Base-by-base conservation (phyloP, 2,113 vertebrate genomes). In the human region DNA sequence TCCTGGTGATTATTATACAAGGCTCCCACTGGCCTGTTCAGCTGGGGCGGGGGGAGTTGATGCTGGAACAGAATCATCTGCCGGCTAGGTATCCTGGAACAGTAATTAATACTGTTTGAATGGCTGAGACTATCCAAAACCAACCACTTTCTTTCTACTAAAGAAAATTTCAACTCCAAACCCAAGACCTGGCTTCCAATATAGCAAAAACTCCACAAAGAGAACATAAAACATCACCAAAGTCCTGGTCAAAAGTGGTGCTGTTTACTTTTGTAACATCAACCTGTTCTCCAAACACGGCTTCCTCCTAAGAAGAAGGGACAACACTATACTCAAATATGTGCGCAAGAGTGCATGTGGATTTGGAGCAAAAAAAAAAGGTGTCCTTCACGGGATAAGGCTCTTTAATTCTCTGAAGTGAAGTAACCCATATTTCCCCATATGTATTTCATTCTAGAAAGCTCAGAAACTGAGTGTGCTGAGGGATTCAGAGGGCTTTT, bases 91-190 rank as follows among this genome's bases (percentile, higher is more conserved):
- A 43, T 23, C 50, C 89, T 45, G 22, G 50, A 61, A 89, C 9
- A 17, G 32, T 68, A 48, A 45, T 52, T 40, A n/a, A 68, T 18
- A 72, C 6, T 32, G 68, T 83, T 16, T 81, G 45, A 78, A 59
- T 0, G 3, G 75, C 43, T 45, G 92, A 89, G 61, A 45, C 1
- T 30, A n/a, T 22, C 68, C 80, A 86, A 72, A 45, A 64, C 43
- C 13, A 68, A 70, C 23, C n/a, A 40, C 43, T 79, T 91, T 95
- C 35, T 66, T 72, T 78, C 8, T 32, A 40, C 18, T 68, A 73
- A 79, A 95, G 45, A 94, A 83, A 64, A 90, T 57, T 68, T 84
- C 57, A 45, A n/a, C 48, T 75, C 50, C 57, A 93, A 97, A 85
- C 38, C 52, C 59, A 93, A 89, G 48, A 64, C 86, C 22, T 81